These are phyloP conservation scores for Thomomys bottae DNA, from an alignment of 2,113 vertebrate genomes.

Conservation along the genomic window DNA sequence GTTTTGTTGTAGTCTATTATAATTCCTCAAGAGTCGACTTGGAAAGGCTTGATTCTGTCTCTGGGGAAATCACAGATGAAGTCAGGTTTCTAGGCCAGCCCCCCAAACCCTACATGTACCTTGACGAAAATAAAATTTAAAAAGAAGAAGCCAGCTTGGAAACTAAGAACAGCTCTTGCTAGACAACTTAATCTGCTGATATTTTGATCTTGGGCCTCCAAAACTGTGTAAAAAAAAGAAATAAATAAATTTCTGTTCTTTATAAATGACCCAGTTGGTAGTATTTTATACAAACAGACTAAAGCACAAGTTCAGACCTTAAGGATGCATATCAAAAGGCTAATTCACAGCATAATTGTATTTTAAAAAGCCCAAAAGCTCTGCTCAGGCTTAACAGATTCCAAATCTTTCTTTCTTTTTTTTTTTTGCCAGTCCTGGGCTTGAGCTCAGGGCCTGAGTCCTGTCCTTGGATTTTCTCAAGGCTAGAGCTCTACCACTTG, in stretches of 20 bases:
- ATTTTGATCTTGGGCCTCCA: not conserved
- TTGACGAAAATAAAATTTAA: too few relatives aligned
- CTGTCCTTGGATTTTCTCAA: too few relatives aligned
- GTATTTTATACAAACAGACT: not conserved
- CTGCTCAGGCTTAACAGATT: slow-evolving; percentile 11
- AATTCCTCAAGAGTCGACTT: slow-evolving; percentile 35
- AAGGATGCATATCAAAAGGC: not conserved
- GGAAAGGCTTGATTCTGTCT: not conserved
- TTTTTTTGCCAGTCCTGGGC: too few relatives aligned
- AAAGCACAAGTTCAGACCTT: not conserved
- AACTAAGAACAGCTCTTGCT: not conserved
- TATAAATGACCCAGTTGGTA: not conserved
- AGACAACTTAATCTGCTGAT: not conserved
- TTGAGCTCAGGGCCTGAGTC: too few relatives aligned
- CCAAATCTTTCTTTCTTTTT: not conserved
- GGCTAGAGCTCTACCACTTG: too few relatives aligned
- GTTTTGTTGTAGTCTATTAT: slow-evolving; percentile 23
- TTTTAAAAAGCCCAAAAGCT: slow-evolving; percentile 12
- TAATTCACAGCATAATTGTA: slow-evolving; percentile 1
- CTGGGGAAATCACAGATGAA: not conserved
- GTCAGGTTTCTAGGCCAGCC: slow-evolving; percentile 19
- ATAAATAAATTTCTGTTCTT: not conserved
- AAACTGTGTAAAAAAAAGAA: not conserved
- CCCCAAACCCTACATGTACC: not conserved
- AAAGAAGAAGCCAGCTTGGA: not conserved